phyloP scores from a whole-genome alignment of 2,797 vertebrate genomes.

The Momotus momota region DNA sequence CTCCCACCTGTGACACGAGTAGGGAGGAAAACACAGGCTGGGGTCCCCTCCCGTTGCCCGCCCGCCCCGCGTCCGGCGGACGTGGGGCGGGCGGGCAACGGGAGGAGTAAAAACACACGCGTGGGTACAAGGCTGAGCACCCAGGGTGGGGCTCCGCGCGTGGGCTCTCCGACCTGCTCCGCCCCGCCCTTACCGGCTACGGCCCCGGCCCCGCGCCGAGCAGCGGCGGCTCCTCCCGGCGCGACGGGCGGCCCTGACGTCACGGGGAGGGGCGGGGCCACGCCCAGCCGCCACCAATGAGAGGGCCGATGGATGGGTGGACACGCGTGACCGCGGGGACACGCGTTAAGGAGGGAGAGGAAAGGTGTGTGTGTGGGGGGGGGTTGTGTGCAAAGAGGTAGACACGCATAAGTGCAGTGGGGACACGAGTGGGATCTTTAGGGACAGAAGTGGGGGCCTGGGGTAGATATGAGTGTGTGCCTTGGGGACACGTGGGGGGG shows the following conservation, averaged over 20 bases:
- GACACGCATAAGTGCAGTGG: neutral
- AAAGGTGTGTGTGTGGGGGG: neutral
- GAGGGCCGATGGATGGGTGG: neutral
- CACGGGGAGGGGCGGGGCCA: neutral
- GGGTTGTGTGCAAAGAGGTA: no score
- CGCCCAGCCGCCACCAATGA: neutral
- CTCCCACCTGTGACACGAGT: constrained; percentile 16
- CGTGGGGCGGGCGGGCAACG: no score
- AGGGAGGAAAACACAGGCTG: neutral
- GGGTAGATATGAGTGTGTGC: no score
- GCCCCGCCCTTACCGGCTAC: neutral
- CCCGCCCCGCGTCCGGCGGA: neutral
- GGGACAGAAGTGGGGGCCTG: no score
- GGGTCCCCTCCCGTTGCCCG: neutral
- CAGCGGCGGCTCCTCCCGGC: constrained; percentile 45
- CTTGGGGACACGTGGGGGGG: no score
- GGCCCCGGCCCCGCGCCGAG: neutral
- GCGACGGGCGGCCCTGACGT: constrained; percentile 18
- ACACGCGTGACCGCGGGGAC: neutral
- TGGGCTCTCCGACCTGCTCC: no score
- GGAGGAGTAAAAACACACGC: no score
- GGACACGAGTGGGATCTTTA: neutral
- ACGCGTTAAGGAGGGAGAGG: neutral
- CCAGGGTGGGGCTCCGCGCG: no score
- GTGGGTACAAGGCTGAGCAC: no score